phyloP scores from a whole-genome alignment of 2,888 invertebrate genomes.

The Epiblema foenella region DNA sequence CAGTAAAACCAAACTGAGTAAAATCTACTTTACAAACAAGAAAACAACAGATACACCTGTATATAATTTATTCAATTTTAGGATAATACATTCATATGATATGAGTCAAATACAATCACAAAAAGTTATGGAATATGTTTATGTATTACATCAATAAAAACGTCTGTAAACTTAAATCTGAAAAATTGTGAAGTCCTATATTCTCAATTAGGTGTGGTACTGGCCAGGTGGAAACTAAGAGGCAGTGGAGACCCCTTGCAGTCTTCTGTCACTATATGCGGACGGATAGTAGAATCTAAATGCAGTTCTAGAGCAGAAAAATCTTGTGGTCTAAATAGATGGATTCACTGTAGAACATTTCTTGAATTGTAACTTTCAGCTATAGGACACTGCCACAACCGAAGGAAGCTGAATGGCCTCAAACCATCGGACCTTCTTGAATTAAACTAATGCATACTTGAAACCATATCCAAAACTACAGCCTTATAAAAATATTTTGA shows the following conservation, averaged over 20 bases:
- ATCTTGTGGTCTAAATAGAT: neutral
- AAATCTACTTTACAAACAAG: neutral
- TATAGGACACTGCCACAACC: neutral
- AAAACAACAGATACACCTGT: conserved; percentile 14
- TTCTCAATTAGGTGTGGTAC: too few relatives aligned
- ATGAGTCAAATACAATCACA: conserved; percentile 12
- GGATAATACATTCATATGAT: conserved; percentile 24
- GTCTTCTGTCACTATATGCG: neutral
- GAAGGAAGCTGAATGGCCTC: neutral
- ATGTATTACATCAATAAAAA: neutral
- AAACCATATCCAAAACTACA: conserved; percentile 34
- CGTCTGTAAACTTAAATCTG: neutral
- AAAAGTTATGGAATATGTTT: neutral
- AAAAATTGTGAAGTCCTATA: neutral
- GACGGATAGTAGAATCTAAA: neutral
- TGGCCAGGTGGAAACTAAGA: neutral
- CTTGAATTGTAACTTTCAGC: too few relatives aligned
- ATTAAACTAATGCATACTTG: conserved; percentile 13
- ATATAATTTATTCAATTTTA: conserved; percentile 29
- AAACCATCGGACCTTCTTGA: neutral
- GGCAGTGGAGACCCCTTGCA: too few relatives aligned
- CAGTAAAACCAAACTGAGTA: neutral
- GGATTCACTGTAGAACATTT: neutral
- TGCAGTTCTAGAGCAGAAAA: neutral
- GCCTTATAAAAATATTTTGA: conserved; percentile 36